Evolutionary conservation across 2,888 invertebrate genomes (phyloP), one percentile per base, ranked within the genome.

Genomic region (Scaptomyza tumidula): DNA sequence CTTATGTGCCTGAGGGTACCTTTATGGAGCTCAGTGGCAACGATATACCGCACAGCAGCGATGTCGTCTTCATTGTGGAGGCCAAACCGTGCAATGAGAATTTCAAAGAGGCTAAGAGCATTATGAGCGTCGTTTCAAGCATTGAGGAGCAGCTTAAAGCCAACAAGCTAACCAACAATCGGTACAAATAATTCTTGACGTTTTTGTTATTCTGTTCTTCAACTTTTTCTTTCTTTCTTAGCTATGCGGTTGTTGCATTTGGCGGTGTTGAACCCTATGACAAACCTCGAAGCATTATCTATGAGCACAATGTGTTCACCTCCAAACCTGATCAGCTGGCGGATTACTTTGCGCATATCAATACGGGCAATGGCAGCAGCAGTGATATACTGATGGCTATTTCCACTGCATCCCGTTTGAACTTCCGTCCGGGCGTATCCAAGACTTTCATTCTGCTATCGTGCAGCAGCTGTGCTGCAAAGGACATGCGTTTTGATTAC

Each of bases 41-140:
- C 13, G 89, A 91, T 19, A 93, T 95, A 6, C 95, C 95, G 0
- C 93, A 92, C 71, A 95, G 96, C 5, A 95, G 96, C 3, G 98
- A 98, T 92, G 93, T 98, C 0, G 96, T 98, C 56, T 97, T 98
- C 91, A 95, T 98, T 56, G 94, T 98, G 0, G 98, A 98, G 89
- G 97, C 97, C 1, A 96, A 96, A 78, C 93, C 93, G 6, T 98
- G 98, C 91, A 98, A 98, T 92, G 93, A 93, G 71, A 94, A 95
- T 77, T 91, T 97, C 1, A 93, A 94, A 39, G 93, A 93, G 62
- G 93, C 93, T 57, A 95, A 95, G 84, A 96, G 95, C 80, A 94
- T 97, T 54, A 95, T 95, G 84, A 92, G 94, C 5, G 93, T 97
- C 43, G 91, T 96, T 0, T 93, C 94, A 48, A 94, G 94, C 9